Conservation (phyloP, 2,888 invertebrate genomes). For the Amphipoea lucens region DNA sequence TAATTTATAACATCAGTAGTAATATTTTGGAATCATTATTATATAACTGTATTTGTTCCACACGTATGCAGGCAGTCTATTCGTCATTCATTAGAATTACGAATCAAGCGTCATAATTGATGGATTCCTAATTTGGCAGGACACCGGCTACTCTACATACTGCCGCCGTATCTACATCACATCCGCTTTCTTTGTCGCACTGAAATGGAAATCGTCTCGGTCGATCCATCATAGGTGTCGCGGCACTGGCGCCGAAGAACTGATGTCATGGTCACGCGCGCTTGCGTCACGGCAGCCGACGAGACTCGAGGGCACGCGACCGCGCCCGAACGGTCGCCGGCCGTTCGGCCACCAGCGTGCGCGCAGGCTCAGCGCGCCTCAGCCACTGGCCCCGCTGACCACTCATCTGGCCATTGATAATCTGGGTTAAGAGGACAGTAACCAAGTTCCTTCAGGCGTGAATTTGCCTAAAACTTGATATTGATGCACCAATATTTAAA, state of each 20-base stretch:
- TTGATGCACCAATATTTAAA: conserved; percentile 7
- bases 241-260: conserved; percentile 74
- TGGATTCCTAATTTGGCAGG: conserved; percentile 53
- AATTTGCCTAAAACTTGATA: conserved; percentile 57
- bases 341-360: conserved; percentile 64
- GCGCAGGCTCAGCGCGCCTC: conserved; percentile 68
- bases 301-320: conserved; percentile 55
- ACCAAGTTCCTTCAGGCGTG: conserved; percentile 61
- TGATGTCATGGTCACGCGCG: conserved; percentile 86
- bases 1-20: conserved; percentile 1
- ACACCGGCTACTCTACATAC: conserved; percentile 52
- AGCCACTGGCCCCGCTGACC: conserved; percentile 76
- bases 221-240: conserved; percentile 79
- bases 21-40: conserved; percentile 25
- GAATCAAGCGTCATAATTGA: conserved; percentile 47
- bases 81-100: conserved; percentile 33
- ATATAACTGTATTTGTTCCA: conserved; percentile 16
- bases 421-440: conserved; percentile 72
- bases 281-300: conserved; percentile 78
- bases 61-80: conserved; percentile 40
- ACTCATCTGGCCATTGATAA: conserved; percentile 74
- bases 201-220: conserved; percentile 73
- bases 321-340: conserved; percentile 47
- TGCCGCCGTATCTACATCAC: conserved; percentile 55
- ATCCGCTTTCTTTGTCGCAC: conserved; percentile 68